Evolutionary conservation across 2,113 vertebrate species (phyloP).

Genomic region (Otocyon megalotis): DNA sequence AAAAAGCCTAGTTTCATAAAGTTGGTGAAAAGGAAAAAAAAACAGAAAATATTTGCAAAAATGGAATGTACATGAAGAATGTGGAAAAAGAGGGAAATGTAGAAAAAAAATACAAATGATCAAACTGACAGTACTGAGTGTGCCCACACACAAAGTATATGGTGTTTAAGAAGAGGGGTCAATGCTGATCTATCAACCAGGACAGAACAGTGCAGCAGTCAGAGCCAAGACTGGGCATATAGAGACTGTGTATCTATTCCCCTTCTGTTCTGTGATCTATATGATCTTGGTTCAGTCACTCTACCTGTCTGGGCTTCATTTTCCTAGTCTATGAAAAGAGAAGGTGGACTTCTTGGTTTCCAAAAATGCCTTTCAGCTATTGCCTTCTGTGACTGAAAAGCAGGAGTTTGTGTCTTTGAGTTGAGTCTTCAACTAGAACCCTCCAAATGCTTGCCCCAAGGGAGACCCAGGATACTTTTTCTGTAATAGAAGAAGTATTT

Average conservation of each 20-base stretch:
- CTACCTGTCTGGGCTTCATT: neutral
- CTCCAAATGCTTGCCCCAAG: neutral
- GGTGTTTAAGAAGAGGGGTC: neutral
- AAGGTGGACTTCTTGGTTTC: neutral
- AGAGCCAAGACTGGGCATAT: neutral
- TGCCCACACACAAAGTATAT: neutral
- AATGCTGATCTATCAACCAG: neutral
- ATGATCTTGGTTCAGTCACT: neutral
- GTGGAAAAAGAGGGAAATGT: neutral
- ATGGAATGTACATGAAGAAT: neutral
- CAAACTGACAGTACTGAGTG: neutral
- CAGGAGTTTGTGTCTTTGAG: neutral
- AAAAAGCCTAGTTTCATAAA: neutral
- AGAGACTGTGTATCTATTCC: neutral
- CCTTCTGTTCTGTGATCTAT: accelerated
- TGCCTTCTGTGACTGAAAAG: neutral
- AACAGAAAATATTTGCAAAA: neutral
- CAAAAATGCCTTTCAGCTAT: neutral
- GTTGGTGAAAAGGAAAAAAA: neutral
- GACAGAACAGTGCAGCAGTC: neutral
- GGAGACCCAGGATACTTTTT: neutral
- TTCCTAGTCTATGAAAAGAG: neutral
- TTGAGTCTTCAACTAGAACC: neutral
- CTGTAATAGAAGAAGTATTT: neutral
- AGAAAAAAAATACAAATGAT: neutral